Evolutionary conservation across 2,888 invertebrate species (phyloP), one percentile per base, ranked within the genome.

Genomic region (Drosophila mimetica): DNA sequence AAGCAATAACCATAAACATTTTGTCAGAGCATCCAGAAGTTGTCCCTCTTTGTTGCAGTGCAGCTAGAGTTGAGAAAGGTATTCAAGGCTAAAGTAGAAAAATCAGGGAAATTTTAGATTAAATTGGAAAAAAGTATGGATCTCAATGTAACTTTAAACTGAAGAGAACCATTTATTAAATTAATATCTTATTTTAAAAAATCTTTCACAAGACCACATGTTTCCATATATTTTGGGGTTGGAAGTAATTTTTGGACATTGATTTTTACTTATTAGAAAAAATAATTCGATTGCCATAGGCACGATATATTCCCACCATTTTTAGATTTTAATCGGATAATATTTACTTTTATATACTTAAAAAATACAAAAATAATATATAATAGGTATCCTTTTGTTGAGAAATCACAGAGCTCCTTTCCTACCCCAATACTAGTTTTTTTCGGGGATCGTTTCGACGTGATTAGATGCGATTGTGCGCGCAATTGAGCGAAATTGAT

Each of bases 401-500:
- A 3, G 30, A 6, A 25, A 9, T 9, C 18, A 2, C 9, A 0
- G 4, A 0, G 1, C 9, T 22, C n/a, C 28, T 11, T 11, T 32
- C 32, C 37, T 13, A 9, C 41, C 42, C 48, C 51, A 47, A 52
- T 48, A 54, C 71, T 70, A 71, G 74, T 80, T 78, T 44, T 44
- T 64, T 67, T 69, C 18, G 41, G 53, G 53, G 71, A 72, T 87
- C 78, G 79, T 82, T 82, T 32, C 75, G 63, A 78, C 70, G 78
- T 87, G 84, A 85, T 85, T 87, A 85, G 87, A 85, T 85, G 84
- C 86, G 84, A 87, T 85, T 85, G 83, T 87, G 83, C 67, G 87
- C 74, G 87, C 87, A 85, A 87, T 87, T 87, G 87, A 85, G 87
- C 84, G 78, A 85, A 85, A 87, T 87, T 85, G 87, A 85, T 85